A percentile compares a stretch with the other conserved stretches of the same genome.
Conservation (phyloP, 2,113 vertebrate species). For the Amia ocellicauda region DNA sequence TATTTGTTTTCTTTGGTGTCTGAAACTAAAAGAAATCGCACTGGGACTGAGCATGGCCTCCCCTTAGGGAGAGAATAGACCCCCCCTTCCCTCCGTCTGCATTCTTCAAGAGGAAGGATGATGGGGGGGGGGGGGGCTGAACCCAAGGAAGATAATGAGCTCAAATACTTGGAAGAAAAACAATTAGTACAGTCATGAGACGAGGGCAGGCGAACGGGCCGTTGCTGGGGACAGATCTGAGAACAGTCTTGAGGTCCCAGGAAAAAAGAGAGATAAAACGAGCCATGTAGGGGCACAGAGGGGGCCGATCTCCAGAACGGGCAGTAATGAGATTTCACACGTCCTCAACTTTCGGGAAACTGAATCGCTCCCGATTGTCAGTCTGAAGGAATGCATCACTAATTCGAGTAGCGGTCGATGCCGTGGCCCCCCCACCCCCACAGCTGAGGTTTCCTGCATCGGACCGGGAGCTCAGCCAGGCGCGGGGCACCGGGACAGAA, state of each 20-base stretch:
- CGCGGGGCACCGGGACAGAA: conserved; percentile 19
- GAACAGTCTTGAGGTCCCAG: too few species aligned
- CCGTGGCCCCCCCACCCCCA: conserved; percentile 21
- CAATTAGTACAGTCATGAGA: conserved; percentile 23
- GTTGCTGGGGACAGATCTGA: too few species aligned
- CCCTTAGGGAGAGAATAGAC: too few species aligned
- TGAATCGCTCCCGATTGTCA: conserved; percentile 57
- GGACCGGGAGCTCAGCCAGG: conserved; percentile 45
- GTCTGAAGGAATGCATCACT: conserved; percentile 59
- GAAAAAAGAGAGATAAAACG: too few species aligned
- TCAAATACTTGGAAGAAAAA: neutral
- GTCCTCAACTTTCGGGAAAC: conserved; percentile 54
- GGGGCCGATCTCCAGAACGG: conserved; percentile 8
- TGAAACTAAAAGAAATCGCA: too few species aligned
- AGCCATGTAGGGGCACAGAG: too few species aligned
- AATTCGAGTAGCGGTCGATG: conserved; percentile 51
- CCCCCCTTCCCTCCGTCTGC: neutral
- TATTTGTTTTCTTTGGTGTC: too few species aligned
- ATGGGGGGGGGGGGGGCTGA: neutral
- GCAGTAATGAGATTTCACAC: conserved; percentile 58
- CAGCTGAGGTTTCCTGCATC: conserved; percentile 46
- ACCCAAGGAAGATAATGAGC: neutral
- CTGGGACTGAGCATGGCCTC: too few species aligned
- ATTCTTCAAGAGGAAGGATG: neutral
- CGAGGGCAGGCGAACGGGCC: too few species aligned